Evolutionary conservation across 2,797 vertebrate genomes (phyloP).

Genomic region (Acanthurus tractus): DNA sequence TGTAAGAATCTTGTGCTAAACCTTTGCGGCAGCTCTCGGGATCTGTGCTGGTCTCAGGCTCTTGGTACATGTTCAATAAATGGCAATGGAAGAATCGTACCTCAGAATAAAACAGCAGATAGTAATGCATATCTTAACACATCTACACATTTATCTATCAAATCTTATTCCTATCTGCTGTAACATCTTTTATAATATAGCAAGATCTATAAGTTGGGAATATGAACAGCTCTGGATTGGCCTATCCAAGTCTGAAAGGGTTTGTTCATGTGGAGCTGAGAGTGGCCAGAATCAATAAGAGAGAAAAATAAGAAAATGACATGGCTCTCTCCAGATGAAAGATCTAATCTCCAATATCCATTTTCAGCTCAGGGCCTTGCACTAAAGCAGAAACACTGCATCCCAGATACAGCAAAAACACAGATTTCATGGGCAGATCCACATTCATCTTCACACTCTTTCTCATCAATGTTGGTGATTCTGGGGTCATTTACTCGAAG

Average conservation of each 20-base stretch:
- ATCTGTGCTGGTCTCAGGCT: constrained; percentile 1
- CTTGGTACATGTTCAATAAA: constrained; percentile 10
- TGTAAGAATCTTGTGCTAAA: too few species aligned
- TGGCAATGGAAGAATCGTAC: constrained; percentile 9
- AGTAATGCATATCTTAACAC: constrained; percentile 49
- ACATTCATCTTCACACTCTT: constrained; percentile 44
- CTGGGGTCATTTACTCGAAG: constrained; percentile 17
- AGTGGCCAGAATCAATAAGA: constrained; percentile 88
- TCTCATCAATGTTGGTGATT: constrained; percentile 32
- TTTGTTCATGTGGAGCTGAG: constrained; percentile 85
- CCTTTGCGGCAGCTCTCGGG: not conserved
- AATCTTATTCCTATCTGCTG: constrained; percentile 55
- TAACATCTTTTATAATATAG: constrained; percentile 57
- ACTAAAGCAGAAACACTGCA: constrained; percentile 69
- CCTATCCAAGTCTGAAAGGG: constrained; percentile 77
- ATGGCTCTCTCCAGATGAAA: constrained; percentile 88
- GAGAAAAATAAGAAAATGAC: constrained; percentile 90
- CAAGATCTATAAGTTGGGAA: constrained; percentile 69
- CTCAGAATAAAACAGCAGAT: constrained; percentile 36
- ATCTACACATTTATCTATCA: constrained; percentile 60
- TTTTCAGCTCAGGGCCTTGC: constrained; percentile 84
- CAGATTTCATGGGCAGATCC: constrained; percentile 52
- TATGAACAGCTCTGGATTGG: constrained; percentile 73
- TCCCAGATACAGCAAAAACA: constrained; percentile 68
- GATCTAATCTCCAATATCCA: constrained; percentile 90